Base-by-base conservation (phyloP, 2,113 vertebrate genomes). In the Sturnira hondurensis region DNA sequence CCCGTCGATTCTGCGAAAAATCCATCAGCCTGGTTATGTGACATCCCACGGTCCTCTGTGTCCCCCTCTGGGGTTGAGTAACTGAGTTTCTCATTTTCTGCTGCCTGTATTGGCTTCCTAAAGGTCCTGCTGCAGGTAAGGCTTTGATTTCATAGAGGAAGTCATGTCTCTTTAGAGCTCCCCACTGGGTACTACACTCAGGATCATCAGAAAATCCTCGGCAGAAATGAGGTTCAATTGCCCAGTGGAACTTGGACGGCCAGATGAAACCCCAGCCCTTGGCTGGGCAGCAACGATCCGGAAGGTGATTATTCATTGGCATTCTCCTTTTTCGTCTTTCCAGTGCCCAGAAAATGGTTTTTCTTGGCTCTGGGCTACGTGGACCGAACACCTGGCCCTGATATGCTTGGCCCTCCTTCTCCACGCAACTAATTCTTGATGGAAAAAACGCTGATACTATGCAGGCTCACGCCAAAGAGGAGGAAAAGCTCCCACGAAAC, bases 251-350 rank as follows among this genome's bases (percentile, higher is more conserved):
- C 84, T 33, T 81, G 94, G 93, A 84, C 83, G 70, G 67, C 33
- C 56, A 68, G 33, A 63, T 1, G 10, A 63, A 89, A 38, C 80
- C 13, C 8, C 28, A 41, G 94, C 83, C 86, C 94, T 38, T 93
- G 94, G 97, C 92, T n/a, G 86, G 96, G 70, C 50, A 97, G 85
- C 85, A 96, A 97, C 68, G 77, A 96, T 96, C 95, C 96, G 96
- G 93, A 97, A 98, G 95, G 91, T 80, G 80, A 74, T 93, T 96
- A 92, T 98, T 97, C 97, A 96, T 93, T 97, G 92, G 71, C 83
- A 89, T 87, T 89, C 38, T 86, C 67, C 63, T 65, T 95, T 92
- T 81, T 67, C 91, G 94, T 98, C 84, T 94, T 87, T 58, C 56
- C 87, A 68, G 87, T 77, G 89, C 67, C 54, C 78, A 86, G 94